Conservation (phyloP, 2,888 invertebrate genomes). For the Metopia argyrocephala region DNA sequence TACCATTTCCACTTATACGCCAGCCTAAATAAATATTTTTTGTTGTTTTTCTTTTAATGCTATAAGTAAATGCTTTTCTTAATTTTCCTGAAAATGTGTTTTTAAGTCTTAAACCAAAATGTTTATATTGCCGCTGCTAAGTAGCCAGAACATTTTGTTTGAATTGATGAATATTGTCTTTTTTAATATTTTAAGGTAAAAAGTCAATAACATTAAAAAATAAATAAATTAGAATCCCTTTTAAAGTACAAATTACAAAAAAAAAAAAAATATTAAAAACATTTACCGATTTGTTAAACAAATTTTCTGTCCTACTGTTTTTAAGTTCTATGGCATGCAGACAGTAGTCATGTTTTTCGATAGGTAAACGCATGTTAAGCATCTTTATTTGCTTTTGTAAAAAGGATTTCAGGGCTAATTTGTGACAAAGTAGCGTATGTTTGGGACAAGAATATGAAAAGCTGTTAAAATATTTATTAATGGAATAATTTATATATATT, state of each 20-base stretch:
- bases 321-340: neutral
- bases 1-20: neutral
- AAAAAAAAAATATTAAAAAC: constrained; percentile 20
- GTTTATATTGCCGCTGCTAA: constrained; percentile 55
- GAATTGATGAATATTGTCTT: neutral
- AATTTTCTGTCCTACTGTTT: constrained; percentile 18
- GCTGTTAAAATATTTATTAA: constrained; percentile 46
- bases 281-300: constrained; percentile 51
- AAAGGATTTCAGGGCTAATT: constrained; percentile 43
- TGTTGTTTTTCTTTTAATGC: neutral
- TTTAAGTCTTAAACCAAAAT: constrained; percentile 44
- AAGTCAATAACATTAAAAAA: constrained; percentile 35
- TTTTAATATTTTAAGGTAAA: neutral
- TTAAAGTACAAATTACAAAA: constrained; percentile 35
- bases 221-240: constrained; percentile 6
- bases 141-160: constrained; percentile 31
- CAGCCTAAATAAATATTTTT: constrained; percentile 48
- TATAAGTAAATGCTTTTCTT: constrained; percentile 17
- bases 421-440: neutral
- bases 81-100: constrained; percentile 57
- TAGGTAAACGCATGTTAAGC: constrained; percentile 26
- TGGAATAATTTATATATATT: neutral
- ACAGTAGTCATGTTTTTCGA: constrained; percentile 38
- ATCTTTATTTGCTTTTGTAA: neutral
- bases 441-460: neutral